Evolutionary conservation across 1,140 invertebrate genomes (phyloP).

Genomic region (Aphelenchoides avenae): DNA sequence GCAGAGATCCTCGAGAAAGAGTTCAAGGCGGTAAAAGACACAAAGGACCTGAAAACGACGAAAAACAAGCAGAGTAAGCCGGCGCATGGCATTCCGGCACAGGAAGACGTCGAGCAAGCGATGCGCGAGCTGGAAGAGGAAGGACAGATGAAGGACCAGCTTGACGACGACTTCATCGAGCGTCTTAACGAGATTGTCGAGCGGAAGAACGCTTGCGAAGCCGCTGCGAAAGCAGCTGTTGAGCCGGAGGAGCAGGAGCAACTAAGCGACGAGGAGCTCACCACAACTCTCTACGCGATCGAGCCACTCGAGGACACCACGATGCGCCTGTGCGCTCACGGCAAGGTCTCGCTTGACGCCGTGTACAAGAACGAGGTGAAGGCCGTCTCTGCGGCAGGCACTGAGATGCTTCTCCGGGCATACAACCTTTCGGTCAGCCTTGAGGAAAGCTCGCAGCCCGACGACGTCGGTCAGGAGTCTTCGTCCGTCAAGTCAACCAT

Average conservation of each 20-base stretch:
- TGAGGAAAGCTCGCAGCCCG: not conserved
- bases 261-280: slow-evolving; percentile 3
- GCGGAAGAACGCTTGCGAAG: not conserved
- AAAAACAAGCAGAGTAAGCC: not conserved
- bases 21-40: slow-evolving; percentile 34
- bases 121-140: slow-evolving; percentile 19
- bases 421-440: slow-evolving; percentile 4
- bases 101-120: slow-evolving; percentile 1
- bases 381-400: slow-evolving; percentile 8
- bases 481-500: not conserved
- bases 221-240: slow-evolving; percentile 1
- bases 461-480: not conserved
- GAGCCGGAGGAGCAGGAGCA: slow-evolving; percentile 3
- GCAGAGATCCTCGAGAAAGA: slow-evolving; percentile 43
- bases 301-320: slow-evolving; percentile 24
- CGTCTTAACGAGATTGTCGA: slow-evolving; percentile 7
- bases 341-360: slow-evolving; percentile 7
- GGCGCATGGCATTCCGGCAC: no score
- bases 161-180: slow-evolving; percentile 9
- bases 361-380: slow-evolving; percentile 21
- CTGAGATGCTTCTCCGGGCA: slow-evolving; percentile 7
- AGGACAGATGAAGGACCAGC: not conserved
- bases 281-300: slow-evolving; percentile 14
- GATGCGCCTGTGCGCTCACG: slow-evolving; percentile 30
- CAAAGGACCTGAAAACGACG: slow-evolving; percentile 28